Evolutionary conservation across 1,140 invertebrate species (phyloP).

Genomic region (Neoseiulus cucumeris): DNA sequence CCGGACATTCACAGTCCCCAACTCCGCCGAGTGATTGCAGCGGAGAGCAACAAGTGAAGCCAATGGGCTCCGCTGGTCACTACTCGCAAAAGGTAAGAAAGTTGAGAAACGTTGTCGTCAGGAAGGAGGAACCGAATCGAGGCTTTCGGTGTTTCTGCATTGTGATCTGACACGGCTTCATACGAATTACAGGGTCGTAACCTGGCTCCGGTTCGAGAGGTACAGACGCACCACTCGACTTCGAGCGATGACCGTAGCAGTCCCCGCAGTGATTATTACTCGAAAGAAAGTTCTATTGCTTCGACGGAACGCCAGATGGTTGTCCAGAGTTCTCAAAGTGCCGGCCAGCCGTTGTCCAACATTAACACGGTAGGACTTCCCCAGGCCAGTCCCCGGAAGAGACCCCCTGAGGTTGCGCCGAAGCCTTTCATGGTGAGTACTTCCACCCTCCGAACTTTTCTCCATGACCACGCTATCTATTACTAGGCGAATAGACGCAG

Average conservation of each 20-base stretch:
- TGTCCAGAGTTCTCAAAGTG: not conserved
- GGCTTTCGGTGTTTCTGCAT: too few relatives aligned
- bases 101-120: too few relatives aligned
- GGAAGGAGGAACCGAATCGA: too few relatives aligned
- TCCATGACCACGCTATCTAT: too few relatives aligned
- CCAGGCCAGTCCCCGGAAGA: not conserved
- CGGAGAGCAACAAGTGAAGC: not conserved
- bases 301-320: not conserved
- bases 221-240: constrained; percentile 1
- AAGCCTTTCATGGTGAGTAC: constrained; percentile 6
- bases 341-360: not conserved
- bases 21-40: not conserved
- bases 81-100: constrained; percentile 4
- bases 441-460: too few relatives aligned
- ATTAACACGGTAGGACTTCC: constrained; percentile 5
- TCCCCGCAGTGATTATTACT: not conserved
- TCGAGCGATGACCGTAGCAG: constrained; percentile 8
- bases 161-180: too few relatives aligned
- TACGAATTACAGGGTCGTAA: not conserved
- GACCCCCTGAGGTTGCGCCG: not conserved
- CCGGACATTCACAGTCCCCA: not conserved
- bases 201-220: not conserved
- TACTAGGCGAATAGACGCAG: too few relatives aligned
- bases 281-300: constrained; percentile 5
- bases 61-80: not conserved